Evolutionary conservation across 2,797 vertebrate genomes (phyloP), one percentile per base, ranked within the genome.

Genomic region (Siniperca scherzeri): DNA sequence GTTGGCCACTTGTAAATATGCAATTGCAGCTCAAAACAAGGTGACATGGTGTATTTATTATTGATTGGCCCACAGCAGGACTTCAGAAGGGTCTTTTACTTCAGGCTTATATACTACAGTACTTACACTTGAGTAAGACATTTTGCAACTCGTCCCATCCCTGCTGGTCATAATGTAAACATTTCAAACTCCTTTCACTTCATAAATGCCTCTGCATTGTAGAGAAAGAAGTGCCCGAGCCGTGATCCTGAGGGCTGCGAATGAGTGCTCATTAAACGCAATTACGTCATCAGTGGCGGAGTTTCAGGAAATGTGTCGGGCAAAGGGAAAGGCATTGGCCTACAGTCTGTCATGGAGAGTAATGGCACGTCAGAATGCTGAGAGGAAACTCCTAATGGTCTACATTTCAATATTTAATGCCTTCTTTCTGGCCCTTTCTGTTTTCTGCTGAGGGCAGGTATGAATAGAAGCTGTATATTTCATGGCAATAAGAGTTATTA

Each of bases 341-440:
- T 76, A 78, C 85, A 76, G 82, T 87, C 81, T 73, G 84, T 91
- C 86, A 77, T 44, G 25, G 73, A 90, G 91, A 95, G 88, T 94
- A 94, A 94, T 93, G 88, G 87, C 79, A 83, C 53, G 82, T 91
- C 91, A 88, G 84, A 79, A 80, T 50, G 79, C 91, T 87, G 84
- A 88, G 88, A 92, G 93, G 90, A 93, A 94, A 92, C 81, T 90
- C 87, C 86, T 94, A 95, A 95, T 95, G 88, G 92, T 82, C 80
- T 42, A 40, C 85, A 85, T 92, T 90, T 95, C 85, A 94, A 95
- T 95, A 94, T 95, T 94, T 95, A 92, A 95, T 93, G 90, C 81
- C 70, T 85, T 88, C 86, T 91, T 92, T 92, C 86, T 87, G 82
- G 65, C 73, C 70, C 75, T 81, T 80, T 88, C 89, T 90, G 86